Evolutionary conservation across 2,888 invertebrate genomes (phyloP), one percentile per base, ranked within the genome.

Genomic region (Trissoscelio sp.): DNA sequence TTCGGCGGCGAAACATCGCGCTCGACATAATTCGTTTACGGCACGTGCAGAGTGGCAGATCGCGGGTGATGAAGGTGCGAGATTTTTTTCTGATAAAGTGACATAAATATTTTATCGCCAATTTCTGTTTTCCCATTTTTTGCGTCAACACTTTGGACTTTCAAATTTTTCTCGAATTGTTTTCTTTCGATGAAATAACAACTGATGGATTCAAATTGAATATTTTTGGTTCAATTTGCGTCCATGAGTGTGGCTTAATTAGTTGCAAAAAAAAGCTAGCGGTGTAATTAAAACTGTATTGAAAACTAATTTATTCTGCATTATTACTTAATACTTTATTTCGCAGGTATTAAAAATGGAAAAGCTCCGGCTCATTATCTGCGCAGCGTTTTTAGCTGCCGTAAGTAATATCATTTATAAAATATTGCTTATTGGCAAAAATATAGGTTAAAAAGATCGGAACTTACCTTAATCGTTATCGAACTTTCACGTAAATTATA

Each of bases 261-360:
- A 5, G n/a, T n/a, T n/a, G n/a, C 28, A 28, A 6, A 5, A 6
- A 34, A 34, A 34, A 34, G 11, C 11, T 9, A 2, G 11, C 5
- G 9, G 11, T 7, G 18, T 18, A 18, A 44, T 44, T 44, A 44
- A 18, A 44, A 7, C 14, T n/a, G n/a, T 9, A 46, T 46, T n/a
- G 20, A 46, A 46, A 46, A 66, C 11, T 51, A 37, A 66, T 66
- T 51, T 24, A 16, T 16, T 16, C 24, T 11, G 24, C n/a, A 14
- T 51, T 66, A 51, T 39, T 51, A 51, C 39, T 67, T 42, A 42
- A 28, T 42, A 18, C 18, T 67, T 42, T 14, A 55, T 42, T 53
- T 53, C 4, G 12, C 53, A 53, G 67, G 22, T 39, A 28, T 39
- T 66, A 34, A 67, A 53, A 53, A 67, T 55, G 67, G 55, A 51